phyloP scores from a whole-genome alignment of 2,888 invertebrate species.

The Oegoconia quadripuncta region DNA sequence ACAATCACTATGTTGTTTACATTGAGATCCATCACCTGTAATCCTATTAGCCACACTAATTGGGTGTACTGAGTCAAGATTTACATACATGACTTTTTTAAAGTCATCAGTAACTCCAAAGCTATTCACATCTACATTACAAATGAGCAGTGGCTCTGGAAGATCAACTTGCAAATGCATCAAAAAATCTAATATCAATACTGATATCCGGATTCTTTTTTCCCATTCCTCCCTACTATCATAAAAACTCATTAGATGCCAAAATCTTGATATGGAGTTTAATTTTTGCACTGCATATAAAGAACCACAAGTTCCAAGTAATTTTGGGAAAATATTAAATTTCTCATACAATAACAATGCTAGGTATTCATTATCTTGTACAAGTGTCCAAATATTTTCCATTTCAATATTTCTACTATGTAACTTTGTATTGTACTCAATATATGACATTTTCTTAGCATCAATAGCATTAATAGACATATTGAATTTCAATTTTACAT shows the following conservation, averaged over 20 bases:
- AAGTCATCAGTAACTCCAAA: conserved; percentile 79
- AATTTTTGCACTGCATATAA: conserved; percentile 83
- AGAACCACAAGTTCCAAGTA: conserved; percentile 83
- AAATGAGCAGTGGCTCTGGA: conserved; percentile 81
- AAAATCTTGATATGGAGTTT: conserved; percentile 73
- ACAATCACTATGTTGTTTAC: conserved; percentile 81
- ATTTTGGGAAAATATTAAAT: conserved; percentile 81
- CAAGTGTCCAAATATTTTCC: conserved; percentile 80
- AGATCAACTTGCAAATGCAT: conserved; percentile 78
- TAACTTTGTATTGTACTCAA: conserved; percentile 61
- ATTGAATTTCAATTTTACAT: conserved; percentile 75
- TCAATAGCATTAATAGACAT: conserved; percentile 68
- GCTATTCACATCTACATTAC: conserved; percentile 83
- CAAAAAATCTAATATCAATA: conserved; percentile 81
- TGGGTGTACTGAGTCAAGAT: conserved; percentile 82
- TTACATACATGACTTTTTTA: conserved; percentile 79
- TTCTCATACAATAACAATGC: conserved; percentile 79
- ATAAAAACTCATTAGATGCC: conserved; percentile 69
- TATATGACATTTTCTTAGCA: conserved; percentile 60
- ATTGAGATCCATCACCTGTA: conserved; percentile 62
- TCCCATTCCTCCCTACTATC: conserved; percentile 79
- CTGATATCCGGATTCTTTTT: conserved; percentile 72
- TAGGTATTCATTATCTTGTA: conserved; percentile 84
- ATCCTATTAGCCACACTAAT: conserved; percentile 70
- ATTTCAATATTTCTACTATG: conserved; percentile 67